Evolutionary conservation across 2,797 vertebrate genomes (phyloP).

Genomic region (Chiroxiphia lanceolata): DNA sequence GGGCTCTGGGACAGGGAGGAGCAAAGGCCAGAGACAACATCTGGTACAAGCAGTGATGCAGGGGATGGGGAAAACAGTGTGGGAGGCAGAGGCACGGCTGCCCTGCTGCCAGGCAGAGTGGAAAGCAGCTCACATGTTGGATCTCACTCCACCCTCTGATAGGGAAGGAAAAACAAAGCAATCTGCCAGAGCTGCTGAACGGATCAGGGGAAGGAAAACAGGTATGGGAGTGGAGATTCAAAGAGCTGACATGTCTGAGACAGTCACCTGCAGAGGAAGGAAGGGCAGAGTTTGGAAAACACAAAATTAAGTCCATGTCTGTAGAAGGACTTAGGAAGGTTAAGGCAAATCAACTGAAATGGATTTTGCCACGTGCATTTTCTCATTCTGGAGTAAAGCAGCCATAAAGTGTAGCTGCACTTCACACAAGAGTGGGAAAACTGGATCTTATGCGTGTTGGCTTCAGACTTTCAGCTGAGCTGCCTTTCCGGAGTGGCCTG

Average conservation of each 20-base stretch:
- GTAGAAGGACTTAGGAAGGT: background rate
- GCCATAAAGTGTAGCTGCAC: background rate
- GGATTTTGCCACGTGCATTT: background rate
- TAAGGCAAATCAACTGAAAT: background rate
- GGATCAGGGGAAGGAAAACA: background rate
- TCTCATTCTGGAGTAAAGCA: slow-evolving; percentile 1
- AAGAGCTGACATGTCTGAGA: background rate
- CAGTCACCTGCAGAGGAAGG: slow-evolving; percentile 10
- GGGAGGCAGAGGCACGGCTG: slow-evolving; percentile 6
- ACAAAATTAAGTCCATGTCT: background rate
- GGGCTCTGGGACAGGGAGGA: background rate
- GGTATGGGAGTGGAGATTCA: background rate
- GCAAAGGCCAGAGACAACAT: slow-evolving; percentile 48
- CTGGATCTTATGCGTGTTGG: background rate
- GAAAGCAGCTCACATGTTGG: background rate
- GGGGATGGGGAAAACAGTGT: background rate
- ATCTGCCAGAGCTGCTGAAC: slow-evolving; percentile 46
- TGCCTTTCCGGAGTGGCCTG: background rate
- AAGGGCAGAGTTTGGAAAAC: background rate
- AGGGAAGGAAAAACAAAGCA: slow-evolving; percentile 25
- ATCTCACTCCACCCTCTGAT: background rate
- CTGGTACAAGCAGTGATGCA: slow-evolving; percentile 12
- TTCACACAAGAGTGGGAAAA: background rate
- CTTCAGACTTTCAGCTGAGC: background rate
- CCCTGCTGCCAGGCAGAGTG: slow-evolving; percentile 24